Conservation (phyloP, 2,888 invertebrate genomes). For the Leucophenga montana region DNA sequence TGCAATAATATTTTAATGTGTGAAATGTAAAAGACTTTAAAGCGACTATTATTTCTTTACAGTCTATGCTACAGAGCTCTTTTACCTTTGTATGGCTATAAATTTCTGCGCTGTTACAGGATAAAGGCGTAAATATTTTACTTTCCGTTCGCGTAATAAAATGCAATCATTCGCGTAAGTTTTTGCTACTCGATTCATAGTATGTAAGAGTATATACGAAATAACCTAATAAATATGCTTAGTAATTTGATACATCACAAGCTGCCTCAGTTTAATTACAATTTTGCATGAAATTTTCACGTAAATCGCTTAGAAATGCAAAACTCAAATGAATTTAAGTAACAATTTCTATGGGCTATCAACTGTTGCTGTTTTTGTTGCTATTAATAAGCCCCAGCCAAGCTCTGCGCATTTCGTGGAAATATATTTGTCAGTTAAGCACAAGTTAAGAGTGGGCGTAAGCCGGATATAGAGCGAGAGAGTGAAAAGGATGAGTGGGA, state of each 20-base stretch:
- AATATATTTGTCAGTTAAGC: conserved; percentile 13
- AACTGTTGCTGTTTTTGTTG: background rate
- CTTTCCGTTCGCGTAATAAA: background rate
- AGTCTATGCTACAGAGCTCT: background rate
- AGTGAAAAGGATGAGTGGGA: background rate
- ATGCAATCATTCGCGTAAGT: background rate
- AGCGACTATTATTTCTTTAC: background rate
- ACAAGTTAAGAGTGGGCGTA: too few species aligned
- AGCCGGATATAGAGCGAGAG: background rate
- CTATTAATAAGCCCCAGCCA: background rate
- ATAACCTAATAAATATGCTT: too few species aligned
- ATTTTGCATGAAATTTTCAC: conserved; percentile 20
- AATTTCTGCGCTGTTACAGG: background rate
- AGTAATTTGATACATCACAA: background rate
- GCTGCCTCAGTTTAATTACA: conserved; percentile 16
- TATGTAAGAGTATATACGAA: too few species aligned
- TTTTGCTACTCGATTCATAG: too few species aligned
- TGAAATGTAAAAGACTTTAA: conserved; percentile 26
- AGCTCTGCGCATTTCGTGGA: conserved; percentile 11
- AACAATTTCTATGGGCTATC: background rate
- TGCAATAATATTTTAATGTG: conserved; percentile 29
- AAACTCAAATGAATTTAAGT: conserved; percentile 15
- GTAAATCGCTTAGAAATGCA: conserved; percentile 23
- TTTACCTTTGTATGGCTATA: background rate
- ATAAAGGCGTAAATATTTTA: conserved; percentile 5